A percentile compares a stretch with the other conserved stretches of the same genome.
Evolutionary conservation across 2,888 invertebrate species (phyloP).

Genomic region (Synanthedon myopaeformis): DNA sequence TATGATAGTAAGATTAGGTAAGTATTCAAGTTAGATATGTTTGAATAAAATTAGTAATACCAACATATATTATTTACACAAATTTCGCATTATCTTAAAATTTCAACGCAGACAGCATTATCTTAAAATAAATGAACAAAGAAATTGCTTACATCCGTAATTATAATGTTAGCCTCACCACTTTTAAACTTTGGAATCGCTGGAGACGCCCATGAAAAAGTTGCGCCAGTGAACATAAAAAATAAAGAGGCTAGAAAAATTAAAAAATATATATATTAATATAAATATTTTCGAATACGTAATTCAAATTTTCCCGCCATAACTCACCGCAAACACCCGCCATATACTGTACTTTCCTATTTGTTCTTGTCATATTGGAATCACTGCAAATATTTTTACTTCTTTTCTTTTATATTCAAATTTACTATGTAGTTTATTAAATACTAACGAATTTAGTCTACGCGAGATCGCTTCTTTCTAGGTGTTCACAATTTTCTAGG

Average conservation of each 20-base stretch:
- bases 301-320: slow-evolving; percentile 22
- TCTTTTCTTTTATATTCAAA: too few relatives aligned
- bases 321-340: slow-evolving; percentile 57
- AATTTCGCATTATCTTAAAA: not conserved
- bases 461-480: too few relatives aligned
- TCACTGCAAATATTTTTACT: too few relatives aligned
- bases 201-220: slow-evolving; percentile 68
- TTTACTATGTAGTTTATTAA: too few relatives aligned
- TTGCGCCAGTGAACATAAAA: slow-evolving; percentile 57
- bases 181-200: slow-evolving; percentile 62
- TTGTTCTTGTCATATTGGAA: slow-evolving; percentile 11
- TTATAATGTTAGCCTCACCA: slow-evolving; percentile 44
- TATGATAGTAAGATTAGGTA: too few relatives aligned
- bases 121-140: not conserved
- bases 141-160: slow-evolving; percentile 46
- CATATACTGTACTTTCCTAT: slow-evolving; percentile 52
- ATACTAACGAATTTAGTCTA: too few relatives aligned
- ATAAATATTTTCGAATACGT: not conserved
- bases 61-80: not conserved
- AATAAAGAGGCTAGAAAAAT: slow-evolving; percentile 46
- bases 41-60: not conserved
- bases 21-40: too few relatives aligned
- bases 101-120: not conserved
- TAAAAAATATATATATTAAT: not conserved
- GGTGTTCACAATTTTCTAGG: too few relatives aligned